Conservation (phyloP, 2,888 invertebrate genomes). For the Aleiodes leptofemur region DNA sequence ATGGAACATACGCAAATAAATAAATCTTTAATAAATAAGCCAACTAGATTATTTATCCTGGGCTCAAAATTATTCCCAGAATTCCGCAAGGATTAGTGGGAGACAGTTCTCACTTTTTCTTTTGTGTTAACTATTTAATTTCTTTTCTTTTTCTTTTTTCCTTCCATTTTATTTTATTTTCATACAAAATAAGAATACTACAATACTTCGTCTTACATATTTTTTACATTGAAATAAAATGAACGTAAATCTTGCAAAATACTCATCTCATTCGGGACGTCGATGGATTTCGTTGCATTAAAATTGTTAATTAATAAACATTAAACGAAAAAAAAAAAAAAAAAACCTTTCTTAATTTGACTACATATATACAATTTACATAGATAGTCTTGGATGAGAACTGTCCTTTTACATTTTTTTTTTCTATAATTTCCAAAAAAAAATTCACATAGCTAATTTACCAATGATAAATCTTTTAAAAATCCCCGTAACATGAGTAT, state of each 20-base stretch:
- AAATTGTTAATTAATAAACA: constrained; percentile 23
- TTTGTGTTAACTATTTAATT: background rate
- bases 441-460: constrained; percentile 57
- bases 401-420: background rate
- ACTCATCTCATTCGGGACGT: constrained; percentile 27
- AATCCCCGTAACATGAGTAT: constrained; percentile 13
- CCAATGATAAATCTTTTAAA: constrained; percentile 30
- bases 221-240: background rate
- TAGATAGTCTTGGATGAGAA: constrained; percentile 17
- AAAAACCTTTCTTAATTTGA: constrained; percentile 11
- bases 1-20: constrained; percentile 63
- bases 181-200: constrained; percentile 20
- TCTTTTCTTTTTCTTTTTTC: constrained; percentile 4
- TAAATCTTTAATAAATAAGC: constrained; percentile 69
- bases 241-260: constrained; percentile 4
- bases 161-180: constrained; percentile 2
- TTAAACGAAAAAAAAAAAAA: background rate
- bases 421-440: background rate
- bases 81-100: background rate
- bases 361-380: constrained; percentile 42
- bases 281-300: constrained; percentile 23
- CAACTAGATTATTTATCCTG: constrained; percentile 61
- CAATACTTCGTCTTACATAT: background rate
- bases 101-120: constrained; percentile 30
- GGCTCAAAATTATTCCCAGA: constrained; percentile 3